Base-by-base conservation (phyloP, 1,140 invertebrate species). In the Phenacoccus solenopsis region DNA sequence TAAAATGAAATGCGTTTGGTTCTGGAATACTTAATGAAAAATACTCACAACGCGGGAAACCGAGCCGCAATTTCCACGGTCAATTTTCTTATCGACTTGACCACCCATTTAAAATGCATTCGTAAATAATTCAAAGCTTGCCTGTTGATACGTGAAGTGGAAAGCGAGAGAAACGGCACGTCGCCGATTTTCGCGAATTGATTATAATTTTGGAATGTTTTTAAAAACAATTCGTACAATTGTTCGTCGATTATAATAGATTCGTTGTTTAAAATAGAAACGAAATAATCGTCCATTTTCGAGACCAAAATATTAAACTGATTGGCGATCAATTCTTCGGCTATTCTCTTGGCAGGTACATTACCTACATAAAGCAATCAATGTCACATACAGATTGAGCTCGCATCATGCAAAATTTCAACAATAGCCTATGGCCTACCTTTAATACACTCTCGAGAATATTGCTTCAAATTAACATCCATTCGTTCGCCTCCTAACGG, bases 381-480 rank as follows among this genome's bases (percentile, higher is more conserved):
- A 16, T n/a, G 38, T 64, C 16, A 64, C 2, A 64, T 22, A 59
- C 56, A 59, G n/a, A 59, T 7, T 59, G 9, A 38, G 32, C 9
- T 38, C 9, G n/a, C 32, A 16, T 59, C 7, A 16, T 59, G 20
- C n/a, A 59, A 9, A 59, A 20, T 5, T 59, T 59, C 5, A 16
- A 5, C 20, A 59, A 59, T 9, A 9, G 4, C 20, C 22, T 24
- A 16, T 1, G 22, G 13, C 5, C 2, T 64, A 64, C 59, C 59
- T 64, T 20, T 25, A 5, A 27, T 25, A 64, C 59, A 64, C 9
- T 20, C 59, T 27, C 13, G 22, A 10, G 59, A 64, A 64, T 64
- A 64, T 27, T 64, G 59, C 9, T 22, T 64, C 16, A 64, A 64
- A 64, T 24, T 64, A 16, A 64, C 59, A 64, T 64, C 59, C 21